These are phyloP conservation scores for Intellagama lesueurii DNA, from an alignment of 2,797 vertebrate species.

Conservation along the genomic window DNA sequence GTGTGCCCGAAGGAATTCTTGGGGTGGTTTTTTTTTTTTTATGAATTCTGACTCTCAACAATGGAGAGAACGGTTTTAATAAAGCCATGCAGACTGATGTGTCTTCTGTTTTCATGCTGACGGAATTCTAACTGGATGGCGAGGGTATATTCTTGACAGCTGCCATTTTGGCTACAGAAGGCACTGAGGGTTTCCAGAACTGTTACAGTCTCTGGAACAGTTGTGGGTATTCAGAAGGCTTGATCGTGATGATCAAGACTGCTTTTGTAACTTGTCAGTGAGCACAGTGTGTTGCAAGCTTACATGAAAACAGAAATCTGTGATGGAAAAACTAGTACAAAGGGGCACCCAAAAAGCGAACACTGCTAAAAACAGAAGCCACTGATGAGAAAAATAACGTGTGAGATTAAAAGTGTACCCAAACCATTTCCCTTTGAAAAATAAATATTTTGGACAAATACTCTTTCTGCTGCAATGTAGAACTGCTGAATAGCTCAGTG, in stretches of 20 bases:
- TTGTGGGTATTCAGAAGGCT: neutral
- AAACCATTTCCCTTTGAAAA: neutral
- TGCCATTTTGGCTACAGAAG: neutral
- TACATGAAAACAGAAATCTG: neutral
- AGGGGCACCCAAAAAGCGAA: neutral
- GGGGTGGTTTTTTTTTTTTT: neutral
- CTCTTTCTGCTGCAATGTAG: neutral
- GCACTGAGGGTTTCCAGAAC: neutral
- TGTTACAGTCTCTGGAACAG: neutral
- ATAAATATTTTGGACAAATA: neutral
- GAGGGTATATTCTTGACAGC: constrained; percentile 1
- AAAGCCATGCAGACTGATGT: neutral
- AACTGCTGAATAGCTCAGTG: no score
- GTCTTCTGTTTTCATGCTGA: neutral
- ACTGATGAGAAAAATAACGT: neutral
- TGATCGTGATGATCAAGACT: neutral
- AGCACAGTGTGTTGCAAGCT: neutral
- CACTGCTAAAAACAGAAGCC: no score
- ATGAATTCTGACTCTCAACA: neutral
- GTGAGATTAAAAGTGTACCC: neutral
- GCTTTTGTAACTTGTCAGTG: neutral
- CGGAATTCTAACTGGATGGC: neutral
- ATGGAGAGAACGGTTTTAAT: neutral
- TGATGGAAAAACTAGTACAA: neutral
- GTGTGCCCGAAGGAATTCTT: neutral